Conservation (phyloP, 2,888 invertebrate species). For the Physocephala rufipes region DNA sequence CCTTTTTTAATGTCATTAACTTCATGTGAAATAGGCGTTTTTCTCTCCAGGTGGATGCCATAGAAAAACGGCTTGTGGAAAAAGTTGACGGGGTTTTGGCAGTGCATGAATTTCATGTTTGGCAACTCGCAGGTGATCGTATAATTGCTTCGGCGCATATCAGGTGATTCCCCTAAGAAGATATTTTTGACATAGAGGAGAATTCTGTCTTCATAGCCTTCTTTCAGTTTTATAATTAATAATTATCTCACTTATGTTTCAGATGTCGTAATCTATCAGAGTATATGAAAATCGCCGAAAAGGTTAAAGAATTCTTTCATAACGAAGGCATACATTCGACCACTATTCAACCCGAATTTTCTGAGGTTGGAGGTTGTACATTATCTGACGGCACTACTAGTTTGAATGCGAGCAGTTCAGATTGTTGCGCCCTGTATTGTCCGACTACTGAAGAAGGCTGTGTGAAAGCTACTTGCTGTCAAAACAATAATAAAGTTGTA, state of each 20-base stretch:
- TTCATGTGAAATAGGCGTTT: neutral
- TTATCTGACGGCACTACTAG: slow-evolving; percentile 66
- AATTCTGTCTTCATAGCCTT: neutral
- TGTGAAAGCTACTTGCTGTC: slow-evolving; percentile 86
- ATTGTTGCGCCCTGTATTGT: slow-evolving; percentile 85
- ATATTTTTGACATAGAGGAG: neutral
- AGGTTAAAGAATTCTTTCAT: slow-evolving; percentile 97
- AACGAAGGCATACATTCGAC: slow-evolving; percentile 99
- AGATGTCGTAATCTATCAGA: slow-evolving; percentile 93
- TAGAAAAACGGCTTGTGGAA: slow-evolving; percentile 84
- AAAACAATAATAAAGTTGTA: slow-evolving; percentile 65
- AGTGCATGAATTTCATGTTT: slow-evolving; percentile 98
- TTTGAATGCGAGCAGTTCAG: slow-evolving; percentile 68
- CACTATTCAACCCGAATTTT: slow-evolving; percentile 98
- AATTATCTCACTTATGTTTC: slow-evolving; percentile 5
- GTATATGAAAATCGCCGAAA: slow-evolving; percentile 96
- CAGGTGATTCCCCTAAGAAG: slow-evolving; percentile 68
- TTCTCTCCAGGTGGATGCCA: slow-evolving; percentile 78
- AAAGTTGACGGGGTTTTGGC: slow-evolving; percentile 94
- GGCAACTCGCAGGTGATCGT: slow-evolving; percentile 96
- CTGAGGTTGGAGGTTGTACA: slow-evolving; percentile 75
- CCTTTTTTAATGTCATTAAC: too few relatives aligned
- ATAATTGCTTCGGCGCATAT: slow-evolving; percentile 98
- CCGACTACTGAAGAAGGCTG: slow-evolving; percentile 85
- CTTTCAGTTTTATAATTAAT: neutral